These are phyloP conservation scores for Otus sunia DNA, from an alignment of 2,113 vertebrate species.

Conservation along the genomic window DNA sequence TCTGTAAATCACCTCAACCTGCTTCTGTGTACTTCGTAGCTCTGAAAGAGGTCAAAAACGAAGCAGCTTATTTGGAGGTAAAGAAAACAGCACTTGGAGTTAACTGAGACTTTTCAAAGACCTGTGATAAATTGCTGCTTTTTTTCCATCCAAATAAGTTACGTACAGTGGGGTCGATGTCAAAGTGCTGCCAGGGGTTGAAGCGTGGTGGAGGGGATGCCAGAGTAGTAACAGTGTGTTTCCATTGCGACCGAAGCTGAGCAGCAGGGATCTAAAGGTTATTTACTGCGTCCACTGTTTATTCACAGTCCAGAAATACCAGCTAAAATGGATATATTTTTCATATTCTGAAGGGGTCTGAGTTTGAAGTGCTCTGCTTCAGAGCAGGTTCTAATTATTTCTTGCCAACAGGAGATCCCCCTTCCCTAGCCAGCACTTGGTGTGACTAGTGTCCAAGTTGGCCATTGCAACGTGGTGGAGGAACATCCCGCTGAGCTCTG, in stretches of 20 bases:
- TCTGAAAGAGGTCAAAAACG: not conserved
- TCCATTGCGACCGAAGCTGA: not conserved
- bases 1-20: not conserved
- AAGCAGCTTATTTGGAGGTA: not conserved
- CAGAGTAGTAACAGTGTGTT: not conserved
- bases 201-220: not conserved
- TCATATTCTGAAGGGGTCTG: not conserved
- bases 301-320: not conserved
- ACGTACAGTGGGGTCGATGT: not conserved
- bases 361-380: not conserved
- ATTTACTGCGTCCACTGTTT: not conserved
- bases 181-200: not conserved
- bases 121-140: not conserved
- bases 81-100: not conserved
- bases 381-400: not conserved
- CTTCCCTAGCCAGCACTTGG: not conserved
- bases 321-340: not conserved
- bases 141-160: not conserved
- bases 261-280: not conserved
- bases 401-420: not conserved
- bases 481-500: not conserved
- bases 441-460: not conserved
- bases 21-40: rapidly evolving
- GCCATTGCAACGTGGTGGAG: not conserved
- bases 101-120: not conserved